Evolutionary conservation across 2,888 invertebrate species (phyloP).

Genomic region (Hypercompe scribonia): DNA sequence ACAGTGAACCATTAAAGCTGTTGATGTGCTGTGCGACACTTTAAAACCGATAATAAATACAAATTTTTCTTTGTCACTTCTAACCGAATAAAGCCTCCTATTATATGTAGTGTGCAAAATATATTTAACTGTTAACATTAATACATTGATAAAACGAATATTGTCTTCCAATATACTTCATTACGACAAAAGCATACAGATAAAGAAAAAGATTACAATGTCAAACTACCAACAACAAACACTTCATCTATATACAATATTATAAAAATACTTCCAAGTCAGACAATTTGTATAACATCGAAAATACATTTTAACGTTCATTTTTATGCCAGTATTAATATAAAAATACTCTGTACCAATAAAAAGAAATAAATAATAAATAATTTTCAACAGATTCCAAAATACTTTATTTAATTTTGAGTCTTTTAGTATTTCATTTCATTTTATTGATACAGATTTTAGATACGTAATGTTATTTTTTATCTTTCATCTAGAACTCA

Average conservation of each 20-base stretch:
- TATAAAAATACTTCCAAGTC: constrained; percentile 80
- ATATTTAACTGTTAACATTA: background rate
- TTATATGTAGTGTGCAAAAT: background rate
- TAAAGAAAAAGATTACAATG: constrained; percentile 37
- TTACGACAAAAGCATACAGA: constrained; percentile 35
- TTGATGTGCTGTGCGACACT: background rate
- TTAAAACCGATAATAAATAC: background rate
- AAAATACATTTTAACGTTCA: constrained; percentile 72
- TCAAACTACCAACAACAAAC: constrained; percentile 53
- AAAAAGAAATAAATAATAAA: background rate
- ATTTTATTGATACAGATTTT: constrained; percentile 10
- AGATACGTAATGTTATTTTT: background rate
- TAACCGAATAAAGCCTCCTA: background rate
- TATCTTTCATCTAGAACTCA: constrained; percentile 24
- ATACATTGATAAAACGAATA: constrained; percentile 2
- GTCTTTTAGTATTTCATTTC: background rate
- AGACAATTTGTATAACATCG: constrained; percentile 79
- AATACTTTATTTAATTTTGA: background rate
- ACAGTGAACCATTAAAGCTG: no score
- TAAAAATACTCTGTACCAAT: constrained; percentile 50
- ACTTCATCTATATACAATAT: constrained; percentile 62
- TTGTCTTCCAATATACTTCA: constrained; percentile 26
- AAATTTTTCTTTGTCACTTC: background rate
- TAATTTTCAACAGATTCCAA: background rate
- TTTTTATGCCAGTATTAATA: constrained; percentile 54